Evolutionary conservation across 2,888 invertebrate genomes (phyloP).

Genomic region (Lycaena phlaeas): DNA sequence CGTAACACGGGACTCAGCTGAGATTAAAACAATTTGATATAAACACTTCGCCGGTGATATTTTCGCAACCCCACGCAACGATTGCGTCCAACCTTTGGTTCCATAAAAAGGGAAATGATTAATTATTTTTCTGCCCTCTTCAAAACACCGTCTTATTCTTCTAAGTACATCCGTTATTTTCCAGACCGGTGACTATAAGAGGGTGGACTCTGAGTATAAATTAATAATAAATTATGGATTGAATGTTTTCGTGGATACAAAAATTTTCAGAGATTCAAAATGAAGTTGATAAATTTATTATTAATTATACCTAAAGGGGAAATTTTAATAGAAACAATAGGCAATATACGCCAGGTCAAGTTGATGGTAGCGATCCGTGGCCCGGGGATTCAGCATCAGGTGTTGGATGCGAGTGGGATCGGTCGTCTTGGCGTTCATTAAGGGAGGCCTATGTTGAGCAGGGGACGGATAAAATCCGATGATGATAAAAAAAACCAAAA

Average conservation of each 20-base stretch:
- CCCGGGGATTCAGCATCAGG: no score
- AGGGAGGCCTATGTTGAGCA: no score
- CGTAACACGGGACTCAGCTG: conserved; percentile 13
- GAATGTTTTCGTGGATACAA: conserved; percentile 22
- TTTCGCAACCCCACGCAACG: conserved; percentile 52
- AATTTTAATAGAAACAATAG: no score
- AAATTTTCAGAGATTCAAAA: conserved; percentile 4
- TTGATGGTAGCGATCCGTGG: no score
- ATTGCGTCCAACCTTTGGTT: conserved; percentile 63
- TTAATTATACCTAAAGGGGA: no score
- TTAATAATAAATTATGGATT: conserved; percentile 63
- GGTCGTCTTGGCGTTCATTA: no score
- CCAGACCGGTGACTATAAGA: conserved; percentile 63
- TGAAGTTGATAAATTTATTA: no score
- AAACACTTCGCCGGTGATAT: background rate
- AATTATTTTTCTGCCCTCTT: conserved; percentile 69
- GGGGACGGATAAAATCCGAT: no score
- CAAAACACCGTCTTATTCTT: conserved; percentile 68
- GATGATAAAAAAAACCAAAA: no score
- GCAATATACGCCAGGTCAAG: no score
- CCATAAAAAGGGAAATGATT: conserved; percentile 65
- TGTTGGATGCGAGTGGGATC: no score
- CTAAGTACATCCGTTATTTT: conserved; percentile 71
- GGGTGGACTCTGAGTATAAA: conserved; percentile 60
- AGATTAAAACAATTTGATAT: conserved; percentile 7